Conservation (phyloP, 2,113 vertebrate genomes). For the Thunnus maccoyii region DNA sequence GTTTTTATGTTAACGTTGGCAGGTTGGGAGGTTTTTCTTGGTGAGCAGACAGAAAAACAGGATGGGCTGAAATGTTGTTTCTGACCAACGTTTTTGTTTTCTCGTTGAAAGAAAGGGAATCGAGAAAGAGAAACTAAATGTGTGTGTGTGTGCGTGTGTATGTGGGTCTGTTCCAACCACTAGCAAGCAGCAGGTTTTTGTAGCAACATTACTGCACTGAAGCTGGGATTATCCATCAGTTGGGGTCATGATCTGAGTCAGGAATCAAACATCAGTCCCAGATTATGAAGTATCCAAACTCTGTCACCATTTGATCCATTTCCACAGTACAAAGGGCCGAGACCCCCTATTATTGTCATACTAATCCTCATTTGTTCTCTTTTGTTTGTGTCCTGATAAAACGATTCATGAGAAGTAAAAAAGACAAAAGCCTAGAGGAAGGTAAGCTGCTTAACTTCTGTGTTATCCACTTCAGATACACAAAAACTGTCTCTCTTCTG, state of each 20-base stretch:
- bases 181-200: background rate
- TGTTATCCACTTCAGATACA: constrained; percentile 1
- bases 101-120: constrained; percentile 5
- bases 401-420: background rate
- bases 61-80: constrained; percentile 55
- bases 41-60: constrained; percentile 60
- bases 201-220: background rate
- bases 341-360: background rate
- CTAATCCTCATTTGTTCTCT: constrained; percentile 15
- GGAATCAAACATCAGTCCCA: background rate
- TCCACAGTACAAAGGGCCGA: background rate
- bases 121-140: background rate
- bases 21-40: constrained; percentile 47
- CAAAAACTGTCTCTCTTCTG: constrained; percentile 19
- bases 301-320: background rate
- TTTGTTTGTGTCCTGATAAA: constrained; percentile 10
- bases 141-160: background rate
- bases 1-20: constrained; percentile 48
- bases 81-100: constrained; percentile 31
- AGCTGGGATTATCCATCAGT: background rate
- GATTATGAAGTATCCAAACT: constrained; percentile 1
- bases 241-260: constrained; percentile 6
- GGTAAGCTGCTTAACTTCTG: constrained; percentile 24
- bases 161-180: background rate
- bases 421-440: background rate